Base-by-base conservation (phyloP, 2,797 vertebrate species). In the Darevskia mixta region DNA sequence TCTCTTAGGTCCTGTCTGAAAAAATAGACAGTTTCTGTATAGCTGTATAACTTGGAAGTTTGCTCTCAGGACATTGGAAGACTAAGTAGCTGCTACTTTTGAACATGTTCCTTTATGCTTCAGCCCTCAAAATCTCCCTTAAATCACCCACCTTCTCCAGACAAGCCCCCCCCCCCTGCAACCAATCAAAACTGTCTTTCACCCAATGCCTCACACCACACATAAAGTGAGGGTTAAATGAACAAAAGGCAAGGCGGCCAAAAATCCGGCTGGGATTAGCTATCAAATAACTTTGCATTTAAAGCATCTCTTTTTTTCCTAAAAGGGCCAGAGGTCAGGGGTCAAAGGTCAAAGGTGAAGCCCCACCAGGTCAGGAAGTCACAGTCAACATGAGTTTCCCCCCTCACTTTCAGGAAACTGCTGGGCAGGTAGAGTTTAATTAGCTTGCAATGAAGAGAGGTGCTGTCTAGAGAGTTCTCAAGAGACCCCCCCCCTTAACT, bases 271-370 rank as follows among this genome's bases (percentile, higher is more conserved):
- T 87, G 75, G 87, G 90, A 88, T 93, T 91, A 93, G 67, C 88
- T 93, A 90, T 91, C 94, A 93, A 90, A 95, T 92, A 93, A 91
- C 94, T 94, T 83, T 86, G 91, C 89, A 90, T 91, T 92, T 89
- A 92, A 95, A 94, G 92, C 83, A 79, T 92, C 93, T 86, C 76
- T 38, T 5, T 7, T 29, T 13, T 20, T 7, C 25, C 35, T 3
- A 89, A 91, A 91, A 87, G 88, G 91, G 82, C 89, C 88, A 91
- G 55, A 94, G 95, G 95, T 85, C 90, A 3, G 88, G 35, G 69
- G 58, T 91, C 94, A 90, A 85, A 86, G 91, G 91, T 93, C 94
- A 90, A 85, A 86, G 91, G 90, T 93, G 91, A 93, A 93, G 91
- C 90, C 84, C 25, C 75, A 79, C 18, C 18, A 2, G 2, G 83